These are phyloP conservation scores for Zaprionus lachaisei DNA, from an alignment of 1,140 invertebrate species.

Conservation along the genomic window DNA sequence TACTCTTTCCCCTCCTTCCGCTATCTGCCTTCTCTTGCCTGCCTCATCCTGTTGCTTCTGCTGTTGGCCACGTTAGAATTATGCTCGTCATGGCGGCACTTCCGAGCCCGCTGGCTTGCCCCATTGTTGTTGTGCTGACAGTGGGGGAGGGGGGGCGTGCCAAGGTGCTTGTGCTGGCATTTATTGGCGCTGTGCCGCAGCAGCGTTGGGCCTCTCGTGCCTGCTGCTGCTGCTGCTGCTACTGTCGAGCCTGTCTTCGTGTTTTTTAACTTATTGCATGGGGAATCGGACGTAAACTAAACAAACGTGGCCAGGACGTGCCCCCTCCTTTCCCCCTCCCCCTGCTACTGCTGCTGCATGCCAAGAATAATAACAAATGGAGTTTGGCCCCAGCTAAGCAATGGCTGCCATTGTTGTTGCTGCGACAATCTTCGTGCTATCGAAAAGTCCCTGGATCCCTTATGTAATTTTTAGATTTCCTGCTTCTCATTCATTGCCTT, in stretches of 20 bases:
- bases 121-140: constrained; percentile 55
- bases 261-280: constrained; percentile 84
- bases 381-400: constrained; percentile 55
- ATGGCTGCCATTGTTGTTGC: constrained; percentile 49
- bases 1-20: constrained; percentile 10
- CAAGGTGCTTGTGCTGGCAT: constrained; percentile 50
- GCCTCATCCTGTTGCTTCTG: constrained; percentile 51
- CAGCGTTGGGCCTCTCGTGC: constrained; percentile 53
- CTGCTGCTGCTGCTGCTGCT: constrained; percentile 63
- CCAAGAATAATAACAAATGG: constrained; percentile 74
- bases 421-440: constrained; percentile 65
- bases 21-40: constrained; percentile 36
- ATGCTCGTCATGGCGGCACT: constrained; percentile 80
- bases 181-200: constrained; percentile 48
- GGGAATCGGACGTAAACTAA: constrained; percentile 81
- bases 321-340: constrained; percentile 13
- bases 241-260: constrained; percentile 65
- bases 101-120: constrained; percentile 62
- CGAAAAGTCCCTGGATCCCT: constrained; percentile 80
- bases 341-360: background rate
- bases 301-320: constrained; percentile 62
- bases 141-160: background rate
- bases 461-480: constrained; percentile 84
- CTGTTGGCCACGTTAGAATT: constrained; percentile 73
- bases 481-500: constrained; percentile 60